A percentile compares a stretch with the other conserved stretches of the same genome.
Conservation (phyloP, 2,888 invertebrate species). For the Nomada fucata region DNA sequence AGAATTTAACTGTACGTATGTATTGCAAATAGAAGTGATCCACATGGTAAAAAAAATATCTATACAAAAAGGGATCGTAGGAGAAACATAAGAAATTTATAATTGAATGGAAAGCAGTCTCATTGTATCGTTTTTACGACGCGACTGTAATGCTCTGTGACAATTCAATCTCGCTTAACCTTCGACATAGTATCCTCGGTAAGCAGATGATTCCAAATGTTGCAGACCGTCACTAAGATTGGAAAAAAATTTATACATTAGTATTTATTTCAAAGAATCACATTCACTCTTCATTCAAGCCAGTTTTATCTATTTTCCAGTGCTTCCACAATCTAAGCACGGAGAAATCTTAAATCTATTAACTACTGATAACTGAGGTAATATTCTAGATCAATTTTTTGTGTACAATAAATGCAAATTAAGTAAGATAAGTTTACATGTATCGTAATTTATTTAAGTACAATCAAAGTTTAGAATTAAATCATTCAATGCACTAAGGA, state of each 20-base stretch:
- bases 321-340: slow-evolving; percentile 41
- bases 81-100: slow-evolving; percentile 9
- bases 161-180: slow-evolving; percentile 81
- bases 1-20: slow-evolving; percentile 48
- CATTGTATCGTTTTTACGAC: slow-evolving; percentile 63
- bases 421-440: background rate
- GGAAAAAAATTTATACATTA: slow-evolving; percentile 84
- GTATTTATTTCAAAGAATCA: slow-evolving; percentile 80
- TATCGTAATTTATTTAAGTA: background rate
- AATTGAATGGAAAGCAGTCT: slow-evolving; percentile 45
- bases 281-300: slow-evolving; percentile 80
- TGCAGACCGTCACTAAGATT: slow-evolving; percentile 83
- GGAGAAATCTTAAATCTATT: slow-evolving; percentile 33
- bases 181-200: slow-evolving; percentile 83
- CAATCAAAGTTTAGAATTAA: background rate
- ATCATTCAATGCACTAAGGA: no score
- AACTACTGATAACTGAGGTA: slow-evolving; percentile 44
- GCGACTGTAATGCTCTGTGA: slow-evolving; percentile 63
- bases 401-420: background rate
- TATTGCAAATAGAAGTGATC: background rate
- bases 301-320: slow-evolving; percentile 60
- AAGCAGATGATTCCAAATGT: slow-evolving; percentile 83
- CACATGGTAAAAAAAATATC: slow-evolving; percentile 6
- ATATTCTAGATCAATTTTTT: slow-evolving; percentile 1
- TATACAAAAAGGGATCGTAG: background rate